Evolutionary conservation across 2,797 vertebrate species (phyloP).

Genomic region (Phaenicophaeus curvirostris): DNA sequence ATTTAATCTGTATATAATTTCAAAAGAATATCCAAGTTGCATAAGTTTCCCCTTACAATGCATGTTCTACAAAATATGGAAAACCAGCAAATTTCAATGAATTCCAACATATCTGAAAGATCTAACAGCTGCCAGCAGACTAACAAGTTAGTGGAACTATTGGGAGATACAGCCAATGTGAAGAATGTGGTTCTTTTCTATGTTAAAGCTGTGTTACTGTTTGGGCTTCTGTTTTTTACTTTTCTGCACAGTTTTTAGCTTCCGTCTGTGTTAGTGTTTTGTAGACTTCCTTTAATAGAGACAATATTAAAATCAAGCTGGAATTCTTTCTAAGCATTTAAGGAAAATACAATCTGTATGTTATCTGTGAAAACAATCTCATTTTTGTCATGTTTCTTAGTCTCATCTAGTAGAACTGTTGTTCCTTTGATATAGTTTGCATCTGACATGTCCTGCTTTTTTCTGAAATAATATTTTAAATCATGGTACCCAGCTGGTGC

Average conservation of each 20-base stretch:
- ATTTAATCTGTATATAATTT: not conserved
- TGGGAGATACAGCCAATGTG: constrained; percentile 68
- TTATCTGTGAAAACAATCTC: constrained; percentile 1
- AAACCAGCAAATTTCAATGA: not conserved
- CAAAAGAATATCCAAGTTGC: constrained; percentile 7
- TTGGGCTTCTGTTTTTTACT: not conserved
- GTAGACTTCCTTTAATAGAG: not conserved
- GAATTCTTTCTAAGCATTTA: constrained; percentile 33
- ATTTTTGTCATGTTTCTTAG: not conserved
- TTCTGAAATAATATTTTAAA: not conserved
- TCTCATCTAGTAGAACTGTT: not conserved
- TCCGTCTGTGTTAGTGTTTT: not conserved
- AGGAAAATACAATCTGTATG: not conserved
- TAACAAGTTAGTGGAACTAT: constrained; percentile 84
- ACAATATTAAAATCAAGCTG: constrained; percentile 10
- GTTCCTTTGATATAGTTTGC: not conserved
- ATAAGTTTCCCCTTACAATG: not conserved
- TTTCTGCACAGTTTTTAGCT: not conserved
- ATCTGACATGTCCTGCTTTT: constrained; percentile 5
- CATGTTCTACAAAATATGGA: not conserved
- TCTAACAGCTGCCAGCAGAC: constrained; percentile 83
- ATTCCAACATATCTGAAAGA: not conserved
- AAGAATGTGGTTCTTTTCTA: not conserved
- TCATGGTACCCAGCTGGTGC: not conserved
- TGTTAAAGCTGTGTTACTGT: not conserved